Percentiles rank a stretch among this genome's conserved stretches.
Evolutionary conservation across 2,113 vertebrate species (phyloP).

Genomic region (Mormyrus lacerda): DNA sequence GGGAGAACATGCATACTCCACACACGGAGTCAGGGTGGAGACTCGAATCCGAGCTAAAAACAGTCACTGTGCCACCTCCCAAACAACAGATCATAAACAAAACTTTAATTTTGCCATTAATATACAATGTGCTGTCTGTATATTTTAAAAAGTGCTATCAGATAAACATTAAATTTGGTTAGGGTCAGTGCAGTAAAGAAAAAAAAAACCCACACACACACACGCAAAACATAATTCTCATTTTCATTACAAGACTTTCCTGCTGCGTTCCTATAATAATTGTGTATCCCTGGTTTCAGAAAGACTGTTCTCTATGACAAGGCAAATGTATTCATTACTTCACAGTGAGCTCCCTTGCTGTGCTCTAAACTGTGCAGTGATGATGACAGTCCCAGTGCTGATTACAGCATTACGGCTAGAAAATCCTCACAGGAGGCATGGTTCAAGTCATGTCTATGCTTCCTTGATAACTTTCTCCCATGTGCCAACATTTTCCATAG

Average conservation of each 20-base stretch:
- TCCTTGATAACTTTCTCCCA: background rate
- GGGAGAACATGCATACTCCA: background rate
- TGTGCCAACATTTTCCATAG: background rate
- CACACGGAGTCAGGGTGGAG: background rate
- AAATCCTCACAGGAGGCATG: background rate
- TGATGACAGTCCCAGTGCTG: background rate
- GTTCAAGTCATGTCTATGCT: background rate
- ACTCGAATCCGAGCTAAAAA: background rate
- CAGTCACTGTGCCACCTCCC: background rate
- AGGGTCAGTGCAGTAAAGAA: background rate
- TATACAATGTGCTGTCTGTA: background rate
- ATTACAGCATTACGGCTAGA: background rate
- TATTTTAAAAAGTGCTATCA: background rate
- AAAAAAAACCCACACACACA: background rate
- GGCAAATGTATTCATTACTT: background rate
- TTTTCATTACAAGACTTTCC: background rate
- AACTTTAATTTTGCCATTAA: background rate
- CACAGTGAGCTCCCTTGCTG: background rate
- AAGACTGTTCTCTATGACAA: background rate
- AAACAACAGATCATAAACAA: background rate
- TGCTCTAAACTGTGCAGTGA: background rate
- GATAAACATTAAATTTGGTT: background rate
- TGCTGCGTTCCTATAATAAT: background rate
- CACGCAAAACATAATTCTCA: background rate
- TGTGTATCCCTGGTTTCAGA: background rate